phyloP scores from a whole-genome alignment of 2,888 invertebrate species.

The Byasa hedistus region DNA sequence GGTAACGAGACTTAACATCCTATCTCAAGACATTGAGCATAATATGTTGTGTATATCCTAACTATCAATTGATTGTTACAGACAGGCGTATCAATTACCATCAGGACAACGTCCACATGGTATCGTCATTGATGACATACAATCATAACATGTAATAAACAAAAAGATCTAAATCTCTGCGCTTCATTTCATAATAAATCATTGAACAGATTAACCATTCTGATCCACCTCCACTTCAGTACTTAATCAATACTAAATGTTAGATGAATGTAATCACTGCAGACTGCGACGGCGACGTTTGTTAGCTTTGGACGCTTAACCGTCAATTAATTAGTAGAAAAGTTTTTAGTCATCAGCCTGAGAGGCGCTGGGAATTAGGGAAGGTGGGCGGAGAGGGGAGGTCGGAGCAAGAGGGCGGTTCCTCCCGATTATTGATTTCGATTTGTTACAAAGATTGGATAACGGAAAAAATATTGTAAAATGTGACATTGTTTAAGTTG shows the following conservation, averaged over 20 bases:
- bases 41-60: no score
- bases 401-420: slow-evolving; percentile 4
- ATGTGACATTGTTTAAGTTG: neutral
- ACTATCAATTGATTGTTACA: no score
- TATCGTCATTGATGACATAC: no score
- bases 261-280: slow-evolving; percentile 14
- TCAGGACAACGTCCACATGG: no score
- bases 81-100: no score
- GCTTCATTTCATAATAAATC: no score
- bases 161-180: no score
- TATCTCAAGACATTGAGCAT: no score
- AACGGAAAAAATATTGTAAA: slow-evolving; percentile 4
- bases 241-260: slow-evolving; percentile 5
- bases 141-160: no score
- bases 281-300: slow-evolving; percentile 10
- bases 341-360: slow-evolving; percentile 47
- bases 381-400: slow-evolving; percentile 26
- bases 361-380: slow-evolving; percentile 20
- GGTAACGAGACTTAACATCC: no score
- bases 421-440: slow-evolving; percentile 18
- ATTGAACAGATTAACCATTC: neutral
- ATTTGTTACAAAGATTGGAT: slow-evolving; percentile 9
- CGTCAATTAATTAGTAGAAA: slow-evolving; percentile 54
- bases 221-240: slow-evolving; percentile 6
- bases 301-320: slow-evolving; percentile 23